Percentiles rank a stretch among this genome's conserved stretches.
Evolutionary conservation across 30 jellyfish, hydroid and myxozoan genomes (phyloP).

Genomic region (Aurelia aurita): DNA sequence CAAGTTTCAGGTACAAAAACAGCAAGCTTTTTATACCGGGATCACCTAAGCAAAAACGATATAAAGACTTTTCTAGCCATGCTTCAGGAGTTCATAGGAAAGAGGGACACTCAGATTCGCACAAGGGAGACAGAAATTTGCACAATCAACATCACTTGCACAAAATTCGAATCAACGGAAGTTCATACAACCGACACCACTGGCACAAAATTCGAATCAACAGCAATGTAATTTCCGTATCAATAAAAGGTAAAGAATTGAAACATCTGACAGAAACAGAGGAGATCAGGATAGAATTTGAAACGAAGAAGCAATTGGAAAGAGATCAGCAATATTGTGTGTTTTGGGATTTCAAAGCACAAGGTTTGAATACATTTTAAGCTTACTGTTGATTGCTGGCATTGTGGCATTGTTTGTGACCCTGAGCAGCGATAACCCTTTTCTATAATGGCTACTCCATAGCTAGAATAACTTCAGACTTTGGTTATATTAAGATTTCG

Average conservation of each 20-base stretch:
- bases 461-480: no score
- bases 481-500: no score
- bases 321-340: slow-evolving; percentile 2
- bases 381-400: no score
- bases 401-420: no score
- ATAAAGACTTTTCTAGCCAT: not conserved
- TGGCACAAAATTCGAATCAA: not conserved
- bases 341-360: slow-evolving; percentile 42
- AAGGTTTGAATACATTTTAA: slow-evolving; percentile 8
- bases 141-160: no score
- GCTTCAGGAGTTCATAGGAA: no score
- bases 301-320: not conserved
- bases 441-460: no score
- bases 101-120: no score
- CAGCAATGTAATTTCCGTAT: slow-evolving; percentile 24
- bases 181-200: no score
- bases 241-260: slow-evolving; percentile 9
- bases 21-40: not conserved
- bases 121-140: no score
- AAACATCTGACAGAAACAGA: not conserved
- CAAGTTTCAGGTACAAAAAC: slow-evolving; percentile 17
- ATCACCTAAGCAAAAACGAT: not conserved
- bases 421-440: no score
- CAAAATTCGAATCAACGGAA: no score
- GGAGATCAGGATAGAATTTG: slow-evolving; percentile 1